Conservation (phyloP, 2,888 invertebrate species). For the Sipha maydis region DNA sequence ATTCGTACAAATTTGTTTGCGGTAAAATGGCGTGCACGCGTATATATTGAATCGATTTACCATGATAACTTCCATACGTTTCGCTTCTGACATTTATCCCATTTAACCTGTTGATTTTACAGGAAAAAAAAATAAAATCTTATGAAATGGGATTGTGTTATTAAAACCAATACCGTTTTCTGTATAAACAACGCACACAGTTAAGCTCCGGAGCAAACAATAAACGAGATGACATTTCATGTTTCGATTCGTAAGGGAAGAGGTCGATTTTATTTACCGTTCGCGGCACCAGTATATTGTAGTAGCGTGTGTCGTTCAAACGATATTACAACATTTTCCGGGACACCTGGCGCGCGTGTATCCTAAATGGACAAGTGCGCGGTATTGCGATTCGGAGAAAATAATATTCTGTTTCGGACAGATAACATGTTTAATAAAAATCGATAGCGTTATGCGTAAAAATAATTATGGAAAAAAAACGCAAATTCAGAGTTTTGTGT, state of each 20-base stretch:
- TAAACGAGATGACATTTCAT: not conserved
- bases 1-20: no score
- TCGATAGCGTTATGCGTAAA: not conserved
- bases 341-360: slow-evolving; percentile 17
- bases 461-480: not conserved
- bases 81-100: not conserved
- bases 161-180: not conserved
- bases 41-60: no score
- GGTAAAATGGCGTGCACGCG: no score
- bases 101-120: not conserved
- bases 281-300: not conserved
- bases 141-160: not conserved
- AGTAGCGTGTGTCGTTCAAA: not conserved
- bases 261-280: slow-evolving; percentile 17
- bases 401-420: not conserved
- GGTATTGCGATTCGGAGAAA: not conserved
- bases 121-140: not conserved
- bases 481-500: not conserved
- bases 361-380: not conserved
- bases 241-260: not conserved
- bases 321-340: not conserved
- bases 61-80: no score
- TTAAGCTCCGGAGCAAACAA: not conserved
- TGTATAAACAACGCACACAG: not conserved
- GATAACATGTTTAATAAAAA: slow-evolving; percentile 6